Conservation (phyloP, 2,888 invertebrate species). For the Nezara viridula region DNA sequence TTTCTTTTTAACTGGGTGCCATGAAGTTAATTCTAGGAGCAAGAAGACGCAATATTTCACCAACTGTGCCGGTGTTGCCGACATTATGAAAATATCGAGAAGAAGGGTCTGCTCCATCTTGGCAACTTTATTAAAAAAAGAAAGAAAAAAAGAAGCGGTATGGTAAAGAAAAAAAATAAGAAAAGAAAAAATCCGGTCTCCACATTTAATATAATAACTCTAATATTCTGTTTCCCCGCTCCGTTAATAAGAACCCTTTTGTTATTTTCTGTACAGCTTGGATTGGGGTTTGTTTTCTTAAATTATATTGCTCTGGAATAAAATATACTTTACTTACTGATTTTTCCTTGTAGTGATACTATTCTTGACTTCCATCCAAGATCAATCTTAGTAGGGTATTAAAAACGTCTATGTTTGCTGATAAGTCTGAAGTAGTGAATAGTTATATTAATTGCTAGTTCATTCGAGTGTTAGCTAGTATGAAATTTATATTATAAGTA, state of each 20-base stretch:
- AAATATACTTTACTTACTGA: no score
- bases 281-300: no score
- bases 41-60: constrained; percentile 42
- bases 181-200: background rate
- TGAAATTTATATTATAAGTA: no score
- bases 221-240: background rate
- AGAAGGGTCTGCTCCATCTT: constrained; percentile 40
- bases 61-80: constrained; percentile 52
- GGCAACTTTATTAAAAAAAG: constrained; percentile 55
- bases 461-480: no score
- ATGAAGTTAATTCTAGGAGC: constrained; percentile 46
- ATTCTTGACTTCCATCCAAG: no score
- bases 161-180: background rate
- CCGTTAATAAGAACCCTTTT: background rate
- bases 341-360: no score
- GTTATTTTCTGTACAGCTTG: background rate
- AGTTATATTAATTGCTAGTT: no score
- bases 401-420: no score
- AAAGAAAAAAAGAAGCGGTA: background rate
- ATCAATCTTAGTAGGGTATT: no score
- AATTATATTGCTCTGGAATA: no score
- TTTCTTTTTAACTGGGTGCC: constrained; percentile 33
- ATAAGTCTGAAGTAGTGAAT: no score
- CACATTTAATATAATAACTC: constrained; percentile 24
- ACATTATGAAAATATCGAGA: constrained; percentile 57